Evolutionary conservation across 37 sponge, comb jelly and placozoan species (phyloP), one percentile per base, ranked within the genome.

Genomic region (Beroe forskalii): DNA sequence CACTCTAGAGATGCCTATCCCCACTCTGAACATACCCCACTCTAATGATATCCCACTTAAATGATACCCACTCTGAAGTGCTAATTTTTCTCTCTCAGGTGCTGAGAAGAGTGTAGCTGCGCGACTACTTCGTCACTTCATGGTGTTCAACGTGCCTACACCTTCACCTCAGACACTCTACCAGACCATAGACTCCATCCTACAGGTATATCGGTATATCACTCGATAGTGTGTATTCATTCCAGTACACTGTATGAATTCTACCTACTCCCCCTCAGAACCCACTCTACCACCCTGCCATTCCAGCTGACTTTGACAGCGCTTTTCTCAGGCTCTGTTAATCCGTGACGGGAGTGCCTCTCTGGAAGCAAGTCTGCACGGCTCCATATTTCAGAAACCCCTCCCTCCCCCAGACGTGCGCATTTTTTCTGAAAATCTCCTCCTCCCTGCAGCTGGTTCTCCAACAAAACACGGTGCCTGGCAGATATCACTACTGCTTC

Each of bases 401-500:
- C n/a, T n/a, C n/a, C n/a, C n/a, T n/a, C n/a, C n/a, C n/a, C n/a
- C n/a, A n/a, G n/a, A n/a, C n/a, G n/a, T n/a, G n/a, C n/a, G n/a
- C n/a, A n/a, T n/a, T n/a, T n/a, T n/a, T n/a, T n/a, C n/a, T n/a
- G n/a, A n/a, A n/a, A n/a, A n/a, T 90, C 32, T 4, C 62, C 25
- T 62, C 90, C 66, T 64, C 67, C 23, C 41, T 90, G 8, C 41
- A 62, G 28, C 14, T 40, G 0, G 90, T 90, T 20, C 48, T 90
- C 2, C 90, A 64, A 27, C 90, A 62, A 60, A 66, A 39, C 24
- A 62, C 90, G 0, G 90, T 90, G 6, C 90, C 90, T 23, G 90
- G 90, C 12, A 62, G 90, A 4, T 90, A 62, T 30, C 90, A 90
- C 42, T 90, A 90, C 67, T 90, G 48, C 67, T 90, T 90, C 37